These are phyloP conservation scores for Sesamia inferens DNA, from an alignment of 2,888 invertebrate genomes.

Conservation along the genomic window DNA sequence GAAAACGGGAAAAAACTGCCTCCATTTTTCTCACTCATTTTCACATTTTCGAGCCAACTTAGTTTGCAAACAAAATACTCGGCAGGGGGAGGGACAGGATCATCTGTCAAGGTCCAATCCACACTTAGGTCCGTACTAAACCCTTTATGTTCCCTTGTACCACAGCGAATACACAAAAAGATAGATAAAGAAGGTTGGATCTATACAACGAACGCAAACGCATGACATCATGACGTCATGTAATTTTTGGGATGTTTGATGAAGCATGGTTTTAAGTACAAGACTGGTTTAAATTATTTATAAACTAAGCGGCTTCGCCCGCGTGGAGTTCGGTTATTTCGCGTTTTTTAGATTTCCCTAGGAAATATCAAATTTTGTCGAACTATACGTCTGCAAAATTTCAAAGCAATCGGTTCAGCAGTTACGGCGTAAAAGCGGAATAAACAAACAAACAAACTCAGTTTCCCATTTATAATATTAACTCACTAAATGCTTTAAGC, in stretches of 20 bases:
- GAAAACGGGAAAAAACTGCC: slow-evolving; percentile 51
- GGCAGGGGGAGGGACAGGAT: slow-evolving; percentile 44
- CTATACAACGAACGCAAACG: neutral
- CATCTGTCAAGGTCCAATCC: slow-evolving; percentile 70
- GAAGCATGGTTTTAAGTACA: neutral
- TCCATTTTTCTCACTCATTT: slow-evolving; percentile 60
- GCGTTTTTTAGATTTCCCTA: too few species aligned
- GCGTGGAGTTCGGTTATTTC: too few species aligned
- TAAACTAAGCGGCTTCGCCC: too few species aligned
- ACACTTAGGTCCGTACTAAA: slow-evolving; percentile 70
- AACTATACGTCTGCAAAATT: too few species aligned
- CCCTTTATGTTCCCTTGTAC: slow-evolving; percentile 69
- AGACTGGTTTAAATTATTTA: neutral
- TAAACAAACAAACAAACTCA: too few species aligned
- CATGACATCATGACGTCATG: neutral
- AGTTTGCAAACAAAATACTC: slow-evolving; percentile 52
- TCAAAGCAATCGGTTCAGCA: too few species aligned
- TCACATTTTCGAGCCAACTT: slow-evolving; percentile 60
- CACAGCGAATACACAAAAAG: slow-evolving; percentile 39
- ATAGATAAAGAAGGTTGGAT: slow-evolving; percentile 9
- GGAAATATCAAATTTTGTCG: too few species aligned
- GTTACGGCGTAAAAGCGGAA: too few species aligned
- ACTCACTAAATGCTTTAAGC: neutral
- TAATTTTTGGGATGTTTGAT: neutral
- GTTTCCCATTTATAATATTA: too few species aligned